Percentiles rank a stretch among this genome's conserved stretches.
phyloP scores from a whole-genome alignment of 2,797 vertebrate genomes.

The Phataginus tetradactyla region DNA sequence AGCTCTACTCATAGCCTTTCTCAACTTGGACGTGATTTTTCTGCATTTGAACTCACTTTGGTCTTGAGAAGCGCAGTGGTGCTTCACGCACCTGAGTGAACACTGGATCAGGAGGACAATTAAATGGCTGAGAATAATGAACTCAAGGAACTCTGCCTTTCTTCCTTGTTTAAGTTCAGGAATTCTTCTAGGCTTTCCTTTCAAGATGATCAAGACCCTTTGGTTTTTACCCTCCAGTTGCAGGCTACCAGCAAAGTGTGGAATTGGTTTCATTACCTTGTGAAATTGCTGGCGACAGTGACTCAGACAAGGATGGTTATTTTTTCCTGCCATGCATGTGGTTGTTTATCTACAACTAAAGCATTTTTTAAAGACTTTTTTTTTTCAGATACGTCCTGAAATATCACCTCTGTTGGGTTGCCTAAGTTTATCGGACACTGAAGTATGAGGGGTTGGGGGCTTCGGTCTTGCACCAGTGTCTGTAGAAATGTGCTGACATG shows the following conservation, averaged over 20 bases:
- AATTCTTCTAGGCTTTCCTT: conserved; percentile 48
- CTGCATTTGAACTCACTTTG: conserved; percentile 75
- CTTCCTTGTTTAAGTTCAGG: conserved; percentile 55
- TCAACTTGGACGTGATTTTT: conserved; percentile 58
- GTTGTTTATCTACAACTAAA: conserved; percentile 67
- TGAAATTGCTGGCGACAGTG: conserved; percentile 64
- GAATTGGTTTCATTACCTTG: conserved; percentile 82
- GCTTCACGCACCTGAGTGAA: conserved; percentile 51
- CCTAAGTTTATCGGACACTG: conserved; percentile 67
- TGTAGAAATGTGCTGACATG: conserved; percentile 28
- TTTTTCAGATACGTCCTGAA: conserved; percentile 81
- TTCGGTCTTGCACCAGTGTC: conserved; percentile 21
- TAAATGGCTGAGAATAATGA: conserved; percentile 74
- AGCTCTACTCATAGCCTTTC: conserved; percentile 60
- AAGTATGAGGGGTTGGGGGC: conserved; percentile 35
- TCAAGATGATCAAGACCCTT: conserved; percentile 66
- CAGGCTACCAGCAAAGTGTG: conserved; percentile 76
- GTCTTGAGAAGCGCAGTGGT: conserved; percentile 65
- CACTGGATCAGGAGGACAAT: conserved; percentile 70
- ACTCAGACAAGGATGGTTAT: conserved; percentile 69
- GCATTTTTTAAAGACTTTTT: conserved; percentile 61
- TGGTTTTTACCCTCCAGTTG: conserved; percentile 67
- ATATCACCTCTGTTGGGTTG: conserved; percentile 79
- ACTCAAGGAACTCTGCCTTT: conserved; percentile 7
- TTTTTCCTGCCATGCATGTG: conserved; percentile 78